Evolutionary conservation across 1,140 invertebrate genomes (phyloP).

Genomic region (Aphaenogaster ashmeadi): DNA sequence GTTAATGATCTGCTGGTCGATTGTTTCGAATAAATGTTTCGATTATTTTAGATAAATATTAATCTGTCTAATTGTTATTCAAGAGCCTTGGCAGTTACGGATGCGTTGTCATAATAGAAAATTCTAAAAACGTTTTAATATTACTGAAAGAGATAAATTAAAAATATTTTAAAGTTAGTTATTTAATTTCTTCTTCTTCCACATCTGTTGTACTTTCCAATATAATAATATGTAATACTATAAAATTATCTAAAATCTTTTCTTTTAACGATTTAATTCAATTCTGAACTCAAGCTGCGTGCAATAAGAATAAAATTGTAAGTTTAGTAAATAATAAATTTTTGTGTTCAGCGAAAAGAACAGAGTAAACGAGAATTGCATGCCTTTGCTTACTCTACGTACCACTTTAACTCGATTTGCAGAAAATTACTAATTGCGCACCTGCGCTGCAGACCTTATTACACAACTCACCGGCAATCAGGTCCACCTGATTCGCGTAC

Average conservation of each 20-base stretch:
- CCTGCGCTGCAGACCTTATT: slow-evolving; percentile 35
- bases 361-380: background rate
- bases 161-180: background rate
- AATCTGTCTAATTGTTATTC: background rate
- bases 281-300: background rate
- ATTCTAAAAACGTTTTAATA: background rate
- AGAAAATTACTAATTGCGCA: slow-evolving; percentile 57
- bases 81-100: background rate
- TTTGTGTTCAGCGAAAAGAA: background rate
- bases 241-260: background rate
- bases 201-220: background rate
- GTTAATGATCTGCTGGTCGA: background rate
- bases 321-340: background rate
- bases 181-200: background rate
- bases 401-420: slow-evolving; percentile 28
- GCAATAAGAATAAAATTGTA: background rate
- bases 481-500: slow-evolving; percentile 61
- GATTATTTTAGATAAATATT: background rate
- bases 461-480: slow-evolving; percentile 32
- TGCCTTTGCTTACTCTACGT: background rate
- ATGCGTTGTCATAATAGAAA: background rate
- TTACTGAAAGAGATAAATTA: background rate
- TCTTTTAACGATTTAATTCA: background rate
- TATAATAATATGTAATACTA: background rate
- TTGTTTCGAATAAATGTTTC: background rate